A percentile compares a stretch with the other conserved stretches of the same genome.
phyloP scores from a whole-genome alignment of 2,113 vertebrate species.

The Murina feae region DNA sequence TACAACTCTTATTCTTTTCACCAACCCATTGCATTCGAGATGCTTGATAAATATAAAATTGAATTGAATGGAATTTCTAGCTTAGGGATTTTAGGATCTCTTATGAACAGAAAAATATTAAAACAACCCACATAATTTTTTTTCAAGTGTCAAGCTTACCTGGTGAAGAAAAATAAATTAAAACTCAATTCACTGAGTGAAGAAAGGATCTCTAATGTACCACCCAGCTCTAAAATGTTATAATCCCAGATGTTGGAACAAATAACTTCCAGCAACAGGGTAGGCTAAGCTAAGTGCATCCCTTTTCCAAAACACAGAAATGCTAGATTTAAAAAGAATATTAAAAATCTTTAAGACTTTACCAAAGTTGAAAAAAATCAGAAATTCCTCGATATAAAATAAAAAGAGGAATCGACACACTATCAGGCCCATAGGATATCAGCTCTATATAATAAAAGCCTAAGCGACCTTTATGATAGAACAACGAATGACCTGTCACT shows the following conservation, averaged over 20 bases:
- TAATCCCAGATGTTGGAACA: not conserved
- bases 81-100: not conserved
- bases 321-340: not conserved
- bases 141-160: not conserved
- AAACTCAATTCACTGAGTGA: not conserved
- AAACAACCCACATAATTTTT: not conserved
- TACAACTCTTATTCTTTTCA: not conserved
- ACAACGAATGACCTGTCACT: too few relatives aligned
- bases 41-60: not conserved
- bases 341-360: not conserved
- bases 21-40: not conserved
- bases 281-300: not conserved
- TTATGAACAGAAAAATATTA: not conserved
- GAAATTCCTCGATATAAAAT: not conserved
- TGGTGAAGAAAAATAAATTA: not conserved
- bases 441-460: too few relatives aligned
- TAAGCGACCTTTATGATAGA: too few relatives aligned
- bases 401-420: not conserved
- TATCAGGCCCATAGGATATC: not conserved
- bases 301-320: constrained; percentile 8
- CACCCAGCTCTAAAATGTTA: not conserved
- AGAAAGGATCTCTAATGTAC: not conserved
- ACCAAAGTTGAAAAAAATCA: not conserved
- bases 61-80: not conserved
- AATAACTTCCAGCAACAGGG: not conserved